Base-by-base conservation (phyloP, 2,797 vertebrate species). In the Hyperoplus immaculatus region DNA sequence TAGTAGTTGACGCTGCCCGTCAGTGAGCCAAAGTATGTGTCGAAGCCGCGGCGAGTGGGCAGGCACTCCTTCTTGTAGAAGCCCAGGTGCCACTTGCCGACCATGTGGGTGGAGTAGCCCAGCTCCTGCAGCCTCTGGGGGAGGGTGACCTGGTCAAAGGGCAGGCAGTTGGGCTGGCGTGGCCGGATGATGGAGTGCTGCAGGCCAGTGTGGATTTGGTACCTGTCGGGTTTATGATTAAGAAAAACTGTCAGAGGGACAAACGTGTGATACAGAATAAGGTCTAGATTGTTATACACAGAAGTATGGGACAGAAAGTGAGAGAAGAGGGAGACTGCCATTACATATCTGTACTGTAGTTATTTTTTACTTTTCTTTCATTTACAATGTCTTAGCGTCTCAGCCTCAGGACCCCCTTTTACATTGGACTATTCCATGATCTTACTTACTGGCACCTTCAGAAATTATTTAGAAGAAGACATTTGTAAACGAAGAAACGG, bases 121-220 rank as follows among this genome's bases (percentile, higher is more conserved):
- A 95, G 96, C 83, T 98, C 95, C 91, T 97, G 98, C 50, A 99
- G 93, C 76, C 96, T 97, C 94, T 99, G 97, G 0, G 98, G 98
- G 75, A 99, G 92, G 0, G 98, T 99, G 78, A 97, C 95, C 90
- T 96, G 96, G 89, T 98, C 93, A 0, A 99, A 95, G 38, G 98
- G 98, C 78, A 99, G 88, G 91, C 98, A 99, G 93, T 97, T 99
- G 77, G 98, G 98, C 88, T 99, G 98, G 47, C 96, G 95, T 3
- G 97, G 97, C 36, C 97, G 96, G 88, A 99, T 99, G 83, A 99
- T 99, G 66, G 98, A 99, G 88, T 99, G 98, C 88, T 99, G 98
- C 53, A 99, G 93, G 11, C 98, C 98, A 0, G 98, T 99, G 78
- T 99, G 98, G 89, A 99, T 99, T 92, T 99, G 98, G 84, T 99